phyloP scores from a whole-genome alignment of 2,113 vertebrate genomes.

The Aplodontia rufa region DNA sequence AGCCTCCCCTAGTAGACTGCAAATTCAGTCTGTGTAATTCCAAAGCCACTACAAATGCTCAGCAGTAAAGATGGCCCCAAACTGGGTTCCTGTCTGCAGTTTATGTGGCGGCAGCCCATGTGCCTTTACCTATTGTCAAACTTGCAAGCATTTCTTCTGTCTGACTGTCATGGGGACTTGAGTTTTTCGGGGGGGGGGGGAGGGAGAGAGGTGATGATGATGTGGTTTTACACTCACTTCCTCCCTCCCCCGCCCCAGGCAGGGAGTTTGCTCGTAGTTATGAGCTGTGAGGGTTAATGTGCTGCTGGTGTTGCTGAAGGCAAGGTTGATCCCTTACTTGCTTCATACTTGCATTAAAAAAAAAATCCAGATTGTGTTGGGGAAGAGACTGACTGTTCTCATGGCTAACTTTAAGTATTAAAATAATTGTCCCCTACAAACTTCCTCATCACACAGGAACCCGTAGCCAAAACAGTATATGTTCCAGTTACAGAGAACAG shows the following conservation, averaged over 20 bases:
- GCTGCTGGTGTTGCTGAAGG: constrained; percentile 59
- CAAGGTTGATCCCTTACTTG: constrained; percentile 45
- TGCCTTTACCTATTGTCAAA: constrained; percentile 83
- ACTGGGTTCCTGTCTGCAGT: constrained; percentile 77
- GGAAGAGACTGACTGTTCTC: constrained; percentile 64
- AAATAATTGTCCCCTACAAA: constrained; percentile 55
- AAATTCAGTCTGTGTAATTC: constrained; percentile 79
- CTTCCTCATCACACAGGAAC: constrained; percentile 60
- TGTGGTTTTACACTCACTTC: constrained; percentile 62
- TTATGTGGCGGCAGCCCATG: constrained; percentile 76
- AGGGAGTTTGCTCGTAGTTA: constrained; percentile 60
- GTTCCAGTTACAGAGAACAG: constrained; percentile 66
- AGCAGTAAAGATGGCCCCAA: constrained; percentile 79
- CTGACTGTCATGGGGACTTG: constrained; percentile 76
- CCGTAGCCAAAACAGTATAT: constrained; percentile 75
- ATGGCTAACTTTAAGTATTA: constrained; percentile 75
- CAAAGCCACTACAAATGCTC: constrained; percentile 73
- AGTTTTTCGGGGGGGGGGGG: constrained; percentile 63
- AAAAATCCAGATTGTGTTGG: constrained; percentile 46
- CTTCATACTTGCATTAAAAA: constrained; percentile 6
- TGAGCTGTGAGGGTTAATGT: constrained; percentile 46
- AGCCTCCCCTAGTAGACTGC: constrained; percentile 76
- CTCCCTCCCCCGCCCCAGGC: too few species aligned
- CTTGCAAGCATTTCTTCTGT: constrained; percentile 75
- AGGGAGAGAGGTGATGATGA: constrained; percentile 41